Evolutionary conservation across 2,113 vertebrate genomes (phyloP), one percentile per base, ranked within the genome.

Genomic region (Phrynocephalus versicolor): DNA sequence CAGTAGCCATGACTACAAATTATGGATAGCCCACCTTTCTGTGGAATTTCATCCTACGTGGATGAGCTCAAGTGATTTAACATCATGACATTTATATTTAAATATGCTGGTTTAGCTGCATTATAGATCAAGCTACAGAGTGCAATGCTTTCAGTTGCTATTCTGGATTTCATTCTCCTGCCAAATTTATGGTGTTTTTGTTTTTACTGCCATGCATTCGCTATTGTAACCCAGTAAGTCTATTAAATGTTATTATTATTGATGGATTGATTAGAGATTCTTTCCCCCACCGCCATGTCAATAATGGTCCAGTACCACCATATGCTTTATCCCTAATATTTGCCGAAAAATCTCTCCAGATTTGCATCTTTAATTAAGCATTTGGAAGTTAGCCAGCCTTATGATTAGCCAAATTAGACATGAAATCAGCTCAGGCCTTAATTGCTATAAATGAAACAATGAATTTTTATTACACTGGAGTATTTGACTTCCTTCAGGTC

Each of bases 281-380:
- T 69, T 79, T 30, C 8, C 6, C 30, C 3, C 10, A 6, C n/a
- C n/a, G n/a, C n/a, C 14, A 35, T 65, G 6, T 62, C 67, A 58
- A 18, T 62, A 60, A 39, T 25, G 1, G 1, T 7, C 21, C 58
- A 45, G 18, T 1, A n/a, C 41, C n/a, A 6, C 60, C 60, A 14
- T 69, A 67, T 14, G 25, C 27, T 70, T 1, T 16, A 1, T 37
- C 4, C 0, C 9, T 33, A 69, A 87, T 27, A 35, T 45, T 25
- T 81, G 27, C 71, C 45, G 21, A 39, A n/a, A 14, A 57, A 6
- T 19, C 23, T 37, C 3, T 35, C 45, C 4, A 10, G 21, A 18
- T 76, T 82, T 87, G 79, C 71, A 76, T 19, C 73, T 77, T 87
- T 45, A 19, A 33, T 82, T 70, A 82, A 30, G 37, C 35, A 7